Conservation (phyloP, 2,888 invertebrate genomes). For the Diloba caeruleocephala region DNA sequence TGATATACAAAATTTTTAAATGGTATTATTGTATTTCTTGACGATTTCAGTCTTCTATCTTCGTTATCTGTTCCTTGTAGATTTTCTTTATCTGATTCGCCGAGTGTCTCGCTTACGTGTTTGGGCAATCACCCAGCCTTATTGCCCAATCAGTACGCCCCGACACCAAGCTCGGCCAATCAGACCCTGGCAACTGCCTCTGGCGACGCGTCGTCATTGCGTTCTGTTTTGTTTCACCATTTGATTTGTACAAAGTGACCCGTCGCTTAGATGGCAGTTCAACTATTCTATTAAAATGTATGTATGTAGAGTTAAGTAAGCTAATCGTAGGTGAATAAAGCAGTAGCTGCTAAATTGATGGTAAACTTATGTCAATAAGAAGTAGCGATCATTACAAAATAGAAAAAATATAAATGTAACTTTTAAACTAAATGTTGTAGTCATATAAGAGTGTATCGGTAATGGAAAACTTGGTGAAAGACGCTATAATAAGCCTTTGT, state of each 20-base stretch:
- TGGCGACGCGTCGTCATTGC: constrained; percentile 69
- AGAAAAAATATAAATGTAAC: constrained; percentile 79
- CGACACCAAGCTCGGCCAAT: constrained; percentile 78
- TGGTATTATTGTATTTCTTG: constrained; percentile 54
- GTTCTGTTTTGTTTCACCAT: constrained; percentile 63
- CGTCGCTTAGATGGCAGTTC: constrained; percentile 71
- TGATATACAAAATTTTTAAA: constrained; percentile 72
- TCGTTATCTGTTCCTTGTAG: constrained; percentile 52
- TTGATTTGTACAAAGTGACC: constrained; percentile 63
- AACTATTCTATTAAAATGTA: constrained; percentile 80
- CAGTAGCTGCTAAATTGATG: constrained; percentile 85
- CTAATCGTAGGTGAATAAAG: constrained; percentile 77
- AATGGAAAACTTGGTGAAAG: constrained; percentile 87
- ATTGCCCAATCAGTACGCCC: constrained; percentile 91
- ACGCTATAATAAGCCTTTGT: constrained; percentile 87
- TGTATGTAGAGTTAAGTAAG: constrained; percentile 88
- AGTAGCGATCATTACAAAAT: constrained; percentile 80
- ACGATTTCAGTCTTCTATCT: constrained; percentile 45
- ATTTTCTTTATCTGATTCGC: constrained; percentile 75
- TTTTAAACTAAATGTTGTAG: constrained; percentile 84
- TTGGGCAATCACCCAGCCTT: constrained; percentile 93
- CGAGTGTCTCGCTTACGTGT: constrained; percentile 90
- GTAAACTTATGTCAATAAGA: constrained; percentile 88
- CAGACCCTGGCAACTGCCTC: constrained; percentile 76
- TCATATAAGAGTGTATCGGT: constrained; percentile 80